Evolutionary conservation across 2,113 vertebrate species (phyloP).

Genomic region (Prolemur simus): DNA sequence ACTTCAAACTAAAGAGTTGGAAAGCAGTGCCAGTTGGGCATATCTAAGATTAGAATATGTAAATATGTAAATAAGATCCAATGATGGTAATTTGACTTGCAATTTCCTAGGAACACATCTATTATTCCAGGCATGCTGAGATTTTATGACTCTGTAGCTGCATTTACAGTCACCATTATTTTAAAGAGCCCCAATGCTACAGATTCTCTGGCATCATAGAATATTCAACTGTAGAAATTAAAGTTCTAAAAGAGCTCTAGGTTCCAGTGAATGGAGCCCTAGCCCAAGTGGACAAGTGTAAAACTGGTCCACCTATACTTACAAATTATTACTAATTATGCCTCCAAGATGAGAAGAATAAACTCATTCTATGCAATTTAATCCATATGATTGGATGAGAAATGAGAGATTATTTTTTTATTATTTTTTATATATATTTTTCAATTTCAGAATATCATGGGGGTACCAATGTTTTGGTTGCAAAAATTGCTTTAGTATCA

Average conservation of each 20-base stretch:
- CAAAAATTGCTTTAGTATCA: no score
- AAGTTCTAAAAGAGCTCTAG: neutral
- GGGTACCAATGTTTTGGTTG: no score
- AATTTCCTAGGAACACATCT: neutral
- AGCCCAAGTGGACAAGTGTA: neutral
- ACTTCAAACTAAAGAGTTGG: neutral
- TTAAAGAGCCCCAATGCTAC: neutral
- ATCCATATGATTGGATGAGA: neutral
- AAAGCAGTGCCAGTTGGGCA: neutral
- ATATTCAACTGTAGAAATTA: constrained; percentile 20
- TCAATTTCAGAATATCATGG: no score
- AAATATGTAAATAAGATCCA: constrained; percentile 22
- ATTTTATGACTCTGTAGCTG: neutral
- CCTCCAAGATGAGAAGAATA: neutral
- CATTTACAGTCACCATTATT: constrained; percentile 5
- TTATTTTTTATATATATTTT: no score
- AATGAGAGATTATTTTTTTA: neutral
- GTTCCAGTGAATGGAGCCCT: neutral
- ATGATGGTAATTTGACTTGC: constrained; percentile 18
- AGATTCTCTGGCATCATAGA: neutral
- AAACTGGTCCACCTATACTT: neutral
- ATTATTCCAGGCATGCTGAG: neutral
- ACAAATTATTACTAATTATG: neutral
- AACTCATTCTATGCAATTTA: neutral
- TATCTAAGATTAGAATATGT: constrained; percentile 47